phyloP scores from a whole-genome alignment of 2,797 vertebrate genomes.

The Rhadinocentrus ornatus region DNA sequence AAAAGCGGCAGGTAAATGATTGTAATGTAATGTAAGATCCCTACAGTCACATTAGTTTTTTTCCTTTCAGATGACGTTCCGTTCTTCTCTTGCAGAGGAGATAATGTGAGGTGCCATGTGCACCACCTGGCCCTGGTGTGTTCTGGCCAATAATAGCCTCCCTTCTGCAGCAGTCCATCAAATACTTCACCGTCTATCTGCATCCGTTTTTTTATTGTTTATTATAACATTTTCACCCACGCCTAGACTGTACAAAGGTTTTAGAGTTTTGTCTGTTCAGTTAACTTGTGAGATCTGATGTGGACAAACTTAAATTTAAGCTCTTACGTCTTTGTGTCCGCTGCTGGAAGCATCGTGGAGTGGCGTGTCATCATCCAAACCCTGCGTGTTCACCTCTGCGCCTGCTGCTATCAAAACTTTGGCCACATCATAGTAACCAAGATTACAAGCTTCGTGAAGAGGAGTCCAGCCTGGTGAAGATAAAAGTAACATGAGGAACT shows the following conservation, averaged over 20 bases:
- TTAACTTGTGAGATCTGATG: neutral
- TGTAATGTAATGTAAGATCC: too few relatives aligned
- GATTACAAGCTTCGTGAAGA: constrained; percentile 98
- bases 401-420: constrained; percentile 96
- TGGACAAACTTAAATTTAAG: neutral
- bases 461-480: constrained; percentile 92
- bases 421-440: constrained; percentile 97
- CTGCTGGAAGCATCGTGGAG: constrained; percentile 98
- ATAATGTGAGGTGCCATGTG: neutral
- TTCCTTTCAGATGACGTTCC: too few relatives aligned
- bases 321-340: constrained; percentile 94
- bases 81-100: too few relatives aligned
- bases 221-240: neutral
- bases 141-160: neutral
- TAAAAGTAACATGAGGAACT: neutral
- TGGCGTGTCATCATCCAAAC: constrained; percentile 97
- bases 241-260: neutral
- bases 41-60: too few relatives aligned
- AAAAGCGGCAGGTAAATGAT: too few relatives aligned
- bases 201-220: too few relatives aligned
- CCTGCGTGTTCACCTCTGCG: constrained; percentile 98
- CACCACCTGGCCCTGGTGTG: neutral
- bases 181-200: too few relatives aligned
- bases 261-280: neutral
- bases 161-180: neutral